These are phyloP conservation scores for Drosophila insularis DNA, from an alignment of 1,140 invertebrate genomes.

Conservation along the genomic window DNA sequence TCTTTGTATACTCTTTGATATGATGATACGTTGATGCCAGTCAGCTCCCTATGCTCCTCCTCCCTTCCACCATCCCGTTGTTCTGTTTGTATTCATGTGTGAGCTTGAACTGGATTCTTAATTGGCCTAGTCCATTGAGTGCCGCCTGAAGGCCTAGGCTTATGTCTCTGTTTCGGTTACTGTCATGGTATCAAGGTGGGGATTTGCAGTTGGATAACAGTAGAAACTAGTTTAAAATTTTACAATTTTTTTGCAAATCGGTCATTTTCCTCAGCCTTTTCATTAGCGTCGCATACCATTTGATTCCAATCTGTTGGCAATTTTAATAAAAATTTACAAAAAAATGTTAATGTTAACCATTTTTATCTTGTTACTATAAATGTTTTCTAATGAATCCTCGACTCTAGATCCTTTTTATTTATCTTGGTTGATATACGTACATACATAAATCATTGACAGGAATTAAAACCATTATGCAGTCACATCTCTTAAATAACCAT, in stretches of 20 bases:
- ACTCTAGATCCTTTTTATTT: too few relatives aligned
- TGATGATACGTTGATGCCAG: neutral
- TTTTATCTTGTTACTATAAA: too few relatives aligned
- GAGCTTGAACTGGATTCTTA: conserved; percentile 55
- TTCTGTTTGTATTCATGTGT: neutral
- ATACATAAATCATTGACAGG: too few relatives aligned
- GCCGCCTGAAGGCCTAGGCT: conserved; percentile 22
- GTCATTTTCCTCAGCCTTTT: too few relatives aligned
- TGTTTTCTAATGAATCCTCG: too few relatives aligned
- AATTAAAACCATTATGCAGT: too few relatives aligned
- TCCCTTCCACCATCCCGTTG: neutral
- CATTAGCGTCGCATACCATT: too few relatives aligned
- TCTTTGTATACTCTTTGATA: conserved; percentile 27
- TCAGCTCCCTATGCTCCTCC: neutral
- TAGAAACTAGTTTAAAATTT: conserved; percentile 48
- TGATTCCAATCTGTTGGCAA: too few relatives aligned
- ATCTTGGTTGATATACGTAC: too few relatives aligned
- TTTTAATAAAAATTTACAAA: too few relatives aligned
- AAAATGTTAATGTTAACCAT: too few relatives aligned
- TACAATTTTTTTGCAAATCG: conserved; percentile 31
- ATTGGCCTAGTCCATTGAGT: conserved; percentile 60
- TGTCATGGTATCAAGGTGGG: conserved; percentile 9
- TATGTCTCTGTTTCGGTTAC: neutral
- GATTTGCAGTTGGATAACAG: conserved; percentile 45
- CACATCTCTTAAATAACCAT: too few relatives aligned